A percentile compares a stretch with the other conserved stretches of the same genome.
phyloP scores from a whole-genome alignment of 53 echinoderm and acorn worm species.

The Echinarachnius parma region DNA sequence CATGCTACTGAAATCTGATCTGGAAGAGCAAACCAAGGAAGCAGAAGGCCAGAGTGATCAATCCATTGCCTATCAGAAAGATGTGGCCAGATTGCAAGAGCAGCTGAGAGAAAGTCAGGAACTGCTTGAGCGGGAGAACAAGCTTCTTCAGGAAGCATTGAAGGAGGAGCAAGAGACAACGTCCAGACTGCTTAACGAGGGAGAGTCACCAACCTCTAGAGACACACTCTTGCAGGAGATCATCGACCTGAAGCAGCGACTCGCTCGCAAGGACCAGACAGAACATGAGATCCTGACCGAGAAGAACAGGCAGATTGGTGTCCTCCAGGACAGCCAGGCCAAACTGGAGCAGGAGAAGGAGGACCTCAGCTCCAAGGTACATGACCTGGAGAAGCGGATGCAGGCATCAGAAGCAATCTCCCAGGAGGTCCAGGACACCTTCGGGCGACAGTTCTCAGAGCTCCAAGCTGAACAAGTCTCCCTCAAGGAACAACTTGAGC shows the following conservation, averaged over 20 bases:
- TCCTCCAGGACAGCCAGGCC: constrained; percentile 89
- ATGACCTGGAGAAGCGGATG: constrained; percentile 56
- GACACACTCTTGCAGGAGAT: constrained; percentile 57
- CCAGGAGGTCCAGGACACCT: constrained; percentile 75
- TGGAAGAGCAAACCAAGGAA: constrained; percentile 53
- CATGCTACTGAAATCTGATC: constrained; percentile 59
- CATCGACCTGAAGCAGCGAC: constrained; percentile 57
- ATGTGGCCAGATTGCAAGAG: constrained; percentile 53
- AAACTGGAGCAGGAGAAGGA: constrained; percentile 69
- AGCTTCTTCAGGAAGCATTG: constrained; percentile 65
- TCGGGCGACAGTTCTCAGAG: constrained; percentile 70
- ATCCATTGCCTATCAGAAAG: constrained; percentile 24
- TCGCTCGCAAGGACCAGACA: constrained; percentile 79
- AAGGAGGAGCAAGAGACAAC: constrained; percentile 57
- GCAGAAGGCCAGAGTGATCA: constrained; percentile 3
- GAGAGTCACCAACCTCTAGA: constrained; percentile 36
- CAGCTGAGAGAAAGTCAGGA: constrained; percentile 62
- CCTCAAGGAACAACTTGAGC: constrained; percentile 65
- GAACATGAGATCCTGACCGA: constrained; percentile 96
- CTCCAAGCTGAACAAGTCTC: constrained; percentile 62
- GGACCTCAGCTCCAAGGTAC: constrained; percentile 53
- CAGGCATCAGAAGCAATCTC: constrained; percentile 75
- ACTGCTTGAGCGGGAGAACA: constrained; percentile 57
- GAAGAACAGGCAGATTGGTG: constrained; percentile 88
- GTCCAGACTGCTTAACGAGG: constrained; percentile 51